phyloP scores from a whole-genome alignment of 1,140 invertebrate species.

The Meteorus sp. region DNA sequence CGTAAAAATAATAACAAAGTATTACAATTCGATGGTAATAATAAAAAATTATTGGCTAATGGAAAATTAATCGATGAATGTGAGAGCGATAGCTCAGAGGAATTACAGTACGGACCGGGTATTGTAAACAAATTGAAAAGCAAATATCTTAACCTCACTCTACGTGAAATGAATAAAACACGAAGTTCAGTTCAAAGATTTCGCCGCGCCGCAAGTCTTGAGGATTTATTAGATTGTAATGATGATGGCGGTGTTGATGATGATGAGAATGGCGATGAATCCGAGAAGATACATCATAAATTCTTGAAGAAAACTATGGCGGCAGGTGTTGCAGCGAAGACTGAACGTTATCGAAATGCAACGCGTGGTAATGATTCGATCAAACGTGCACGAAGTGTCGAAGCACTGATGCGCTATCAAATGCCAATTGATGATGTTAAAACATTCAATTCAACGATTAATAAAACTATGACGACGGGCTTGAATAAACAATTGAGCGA shows the following conservation, averaged over 20 bases:
- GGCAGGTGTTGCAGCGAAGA: conserved; percentile 34
- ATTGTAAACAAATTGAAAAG: conserved; percentile 86
- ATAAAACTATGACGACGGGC: no score
- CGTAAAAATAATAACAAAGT: conserved; percentile 24
- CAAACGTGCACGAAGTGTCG: conserved; percentile 83
- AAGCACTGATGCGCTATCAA: conserved; percentile 72
- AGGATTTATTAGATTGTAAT: conserved; percentile 78
- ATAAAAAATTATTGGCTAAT: conserved; percentile 16
- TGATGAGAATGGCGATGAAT: no score
- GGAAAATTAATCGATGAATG: conserved; percentile 41
- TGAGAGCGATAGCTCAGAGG: conserved; percentile 70
- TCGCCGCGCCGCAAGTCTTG: conserved; percentile 78
- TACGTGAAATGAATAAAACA: conserved; percentile 67
- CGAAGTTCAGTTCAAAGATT: conserved; percentile 67
- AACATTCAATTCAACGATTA: no score
- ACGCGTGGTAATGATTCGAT: conserved; percentile 64
- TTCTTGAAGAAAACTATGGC: conserved; percentile 29
- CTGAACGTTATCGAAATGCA: conserved; percentile 53
- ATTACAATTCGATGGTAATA: conserved; percentile 10
- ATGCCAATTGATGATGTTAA: conserved; percentile 31
- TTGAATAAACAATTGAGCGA: conserved; percentile 34
- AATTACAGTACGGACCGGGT: conserved; percentile 86
- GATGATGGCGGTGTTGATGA: conserved; percentile 42
- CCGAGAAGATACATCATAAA: no score
- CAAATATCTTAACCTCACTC: conserved; percentile 79